These are phyloP conservation scores for Ctenodactylus gundi DNA, from an alignment of 2,113 vertebrate species.

Conservation along the genomic window DNA sequence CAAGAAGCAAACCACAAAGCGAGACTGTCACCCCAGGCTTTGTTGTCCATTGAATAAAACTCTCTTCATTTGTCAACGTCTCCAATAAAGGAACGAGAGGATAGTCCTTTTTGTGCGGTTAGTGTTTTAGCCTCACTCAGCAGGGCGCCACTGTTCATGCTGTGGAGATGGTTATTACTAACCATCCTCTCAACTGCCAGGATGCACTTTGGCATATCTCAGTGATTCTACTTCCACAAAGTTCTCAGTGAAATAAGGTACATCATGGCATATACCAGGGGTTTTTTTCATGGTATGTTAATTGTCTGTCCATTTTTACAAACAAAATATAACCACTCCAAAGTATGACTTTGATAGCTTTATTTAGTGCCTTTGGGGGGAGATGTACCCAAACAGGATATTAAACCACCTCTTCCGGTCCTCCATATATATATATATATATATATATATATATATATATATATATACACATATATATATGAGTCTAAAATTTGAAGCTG, in stretches of 20 bases:
- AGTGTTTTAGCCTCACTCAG: slow-evolving; percentile 10
- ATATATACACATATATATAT: no score
- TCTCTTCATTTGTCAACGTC: neutral
- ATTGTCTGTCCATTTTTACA: neutral
- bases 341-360: neutral
- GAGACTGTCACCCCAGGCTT: neutral
- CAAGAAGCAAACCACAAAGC: neutral
- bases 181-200: slow-evolving; percentile 22
- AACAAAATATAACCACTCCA: slow-evolving; percentile 6
- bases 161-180: slow-evolving; percentile 50
- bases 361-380: neutral
- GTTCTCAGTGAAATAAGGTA: slow-evolving; percentile 53
- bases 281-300: neutral
- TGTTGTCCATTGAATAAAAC: neutral
- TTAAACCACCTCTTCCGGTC: neutral
- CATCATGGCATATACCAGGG: neutral
- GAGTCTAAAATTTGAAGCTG: neutral
- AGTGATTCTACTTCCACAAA: neutral
- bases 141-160: neutral
- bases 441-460: neutral
- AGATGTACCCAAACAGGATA: neutral
- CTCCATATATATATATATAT: no score
- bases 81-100: neutral
- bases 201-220: neutral
- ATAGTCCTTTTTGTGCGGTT: slow-evolving; percentile 38